Evolutionary conservation across 1,140 invertebrate species (phyloP).

Genomic region (Bombus consobrinus): DNA sequence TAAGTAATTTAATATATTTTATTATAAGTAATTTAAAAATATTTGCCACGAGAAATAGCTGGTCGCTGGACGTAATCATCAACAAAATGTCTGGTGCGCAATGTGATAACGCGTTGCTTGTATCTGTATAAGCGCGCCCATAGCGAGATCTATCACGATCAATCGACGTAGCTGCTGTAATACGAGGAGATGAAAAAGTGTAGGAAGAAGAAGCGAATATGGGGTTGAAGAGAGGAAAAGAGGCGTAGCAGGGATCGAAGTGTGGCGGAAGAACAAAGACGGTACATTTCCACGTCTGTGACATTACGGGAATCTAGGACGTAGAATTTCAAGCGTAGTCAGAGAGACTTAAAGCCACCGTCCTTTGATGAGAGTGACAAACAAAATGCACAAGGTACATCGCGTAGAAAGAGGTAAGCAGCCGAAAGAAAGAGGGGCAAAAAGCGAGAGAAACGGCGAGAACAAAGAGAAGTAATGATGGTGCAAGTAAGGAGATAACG

Average conservation of each 20-base stretch:
- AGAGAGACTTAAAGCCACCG: neutral
- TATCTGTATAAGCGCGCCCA: too few species aligned
- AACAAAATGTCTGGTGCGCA: too few species aligned
- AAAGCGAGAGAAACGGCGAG: neutral
- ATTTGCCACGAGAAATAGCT: too few species aligned
- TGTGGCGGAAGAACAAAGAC: slow-evolving; percentile 11
- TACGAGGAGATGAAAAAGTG: too few species aligned
- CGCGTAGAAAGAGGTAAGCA: neutral
- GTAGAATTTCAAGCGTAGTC: slow-evolving; percentile 23
- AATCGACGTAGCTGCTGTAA: too few species aligned
- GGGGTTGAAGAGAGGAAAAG: too few species aligned
- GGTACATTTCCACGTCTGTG: slow-evolving; percentile 3
- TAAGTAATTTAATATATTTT: too few species aligned
- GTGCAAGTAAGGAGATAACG: neutral
- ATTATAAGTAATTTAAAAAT: too few species aligned
- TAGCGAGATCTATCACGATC: too few species aligned
- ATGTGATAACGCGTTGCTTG: too few species aligned
- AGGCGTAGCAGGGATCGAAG: neutral
- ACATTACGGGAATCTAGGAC: slow-evolving; percentile 41
- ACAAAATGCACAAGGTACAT: slow-evolving; percentile 34
- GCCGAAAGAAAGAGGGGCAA: slow-evolving; percentile 1
- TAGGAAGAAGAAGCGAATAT: neutral
- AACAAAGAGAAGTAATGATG: neutral
- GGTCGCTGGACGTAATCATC: too few species aligned
- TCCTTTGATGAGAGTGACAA: slow-evolving; percentile 47